These are phyloP conservation scores for Apostichopus leukothele DNA, from an alignment of 53 echinoderm and acorn worm species.

Conservation along the genomic window DNA sequence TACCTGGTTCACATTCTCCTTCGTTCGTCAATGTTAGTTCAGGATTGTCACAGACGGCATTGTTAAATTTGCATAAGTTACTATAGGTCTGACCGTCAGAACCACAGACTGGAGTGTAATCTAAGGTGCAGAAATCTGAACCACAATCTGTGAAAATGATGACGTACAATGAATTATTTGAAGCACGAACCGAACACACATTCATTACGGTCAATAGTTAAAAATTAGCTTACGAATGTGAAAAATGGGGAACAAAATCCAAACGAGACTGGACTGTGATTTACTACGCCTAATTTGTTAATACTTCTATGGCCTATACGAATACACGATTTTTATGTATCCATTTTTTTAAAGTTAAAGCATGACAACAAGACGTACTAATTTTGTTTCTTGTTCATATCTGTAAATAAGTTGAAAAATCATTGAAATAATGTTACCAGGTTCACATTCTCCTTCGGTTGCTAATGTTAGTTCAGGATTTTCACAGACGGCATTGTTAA, in stretches of 20 bases:
- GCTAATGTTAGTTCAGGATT: constrained; percentile 4
- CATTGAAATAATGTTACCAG: background rate
- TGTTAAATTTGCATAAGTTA: constrained; percentile 7
- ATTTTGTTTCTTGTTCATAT: too few relatives aligned
- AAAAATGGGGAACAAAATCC: too few relatives aligned
- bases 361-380: too few relatives aligned
- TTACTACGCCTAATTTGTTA: too few relatives aligned
- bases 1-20: constrained; percentile 8
- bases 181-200: background rate
- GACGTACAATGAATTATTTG: background rate
- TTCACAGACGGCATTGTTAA: constrained; percentile 25
- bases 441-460: constrained; percentile 25
- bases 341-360: too few relatives aligned
- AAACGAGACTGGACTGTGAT: too few relatives aligned
- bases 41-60: constrained; percentile 9
- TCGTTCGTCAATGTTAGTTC: background rate
- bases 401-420: too few relatives aligned
- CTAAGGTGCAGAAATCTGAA: background rate
- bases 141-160: constrained; percentile 21
- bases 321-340: too few relatives aligned
- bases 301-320: too few relatives aligned
- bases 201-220: too few relatives aligned
- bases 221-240: too few relatives aligned
- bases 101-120: constrained; percentile 23
- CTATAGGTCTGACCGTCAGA: constrained; percentile 39